Evolutionary conservation across 2,113 vertebrate species (phyloP).

Genomic region (Polypterus bichir): DNA sequence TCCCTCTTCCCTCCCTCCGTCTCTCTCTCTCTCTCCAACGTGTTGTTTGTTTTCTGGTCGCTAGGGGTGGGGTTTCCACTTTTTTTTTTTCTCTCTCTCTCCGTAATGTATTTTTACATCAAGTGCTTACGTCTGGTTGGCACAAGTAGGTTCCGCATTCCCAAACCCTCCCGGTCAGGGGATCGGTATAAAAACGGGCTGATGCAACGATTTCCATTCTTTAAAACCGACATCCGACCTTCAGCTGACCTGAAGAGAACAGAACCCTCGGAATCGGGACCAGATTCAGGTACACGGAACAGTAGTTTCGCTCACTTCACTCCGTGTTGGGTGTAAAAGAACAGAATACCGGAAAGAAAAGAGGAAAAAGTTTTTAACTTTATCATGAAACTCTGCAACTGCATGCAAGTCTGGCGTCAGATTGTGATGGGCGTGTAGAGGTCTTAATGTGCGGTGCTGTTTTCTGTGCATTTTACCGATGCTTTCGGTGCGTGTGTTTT

Average conservation of each 20-base stretch:
- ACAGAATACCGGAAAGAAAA: not conserved
- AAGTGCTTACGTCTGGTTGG: constrained; percentile 75
- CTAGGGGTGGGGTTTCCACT: constrained; percentile 55
- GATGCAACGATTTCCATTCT: constrained; percentile 75
- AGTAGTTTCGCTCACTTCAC: no score
- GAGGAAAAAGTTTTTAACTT: no score
- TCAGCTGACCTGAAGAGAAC: constrained; percentile 50
- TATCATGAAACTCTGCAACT: no score
- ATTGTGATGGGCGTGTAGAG: not conserved
- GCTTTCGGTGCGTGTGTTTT: no score
- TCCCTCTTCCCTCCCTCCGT: constrained; percentile 30
- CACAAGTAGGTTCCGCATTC: constrained; percentile 87
- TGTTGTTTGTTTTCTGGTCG: constrained; percentile 49
- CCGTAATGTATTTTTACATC: constrained; percentile 42
- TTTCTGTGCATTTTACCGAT: no score
- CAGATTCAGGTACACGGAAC: constrained; percentile 48
- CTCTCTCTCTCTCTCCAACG: constrained; percentile 24
- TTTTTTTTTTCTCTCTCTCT: constrained; percentile 40
- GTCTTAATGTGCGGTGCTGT: not conserved
- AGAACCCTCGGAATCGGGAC: constrained; percentile 48
- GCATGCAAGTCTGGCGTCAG: not conserved
- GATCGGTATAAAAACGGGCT: constrained; percentile 79
- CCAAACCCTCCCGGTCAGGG: constrained; percentile 82
- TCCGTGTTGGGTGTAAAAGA: not conserved
- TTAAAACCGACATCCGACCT: constrained; percentile 60